Evolutionary conservation across 2,113 vertebrate genomes (phyloP).

Genomic region (Struthio camelus): DNA sequence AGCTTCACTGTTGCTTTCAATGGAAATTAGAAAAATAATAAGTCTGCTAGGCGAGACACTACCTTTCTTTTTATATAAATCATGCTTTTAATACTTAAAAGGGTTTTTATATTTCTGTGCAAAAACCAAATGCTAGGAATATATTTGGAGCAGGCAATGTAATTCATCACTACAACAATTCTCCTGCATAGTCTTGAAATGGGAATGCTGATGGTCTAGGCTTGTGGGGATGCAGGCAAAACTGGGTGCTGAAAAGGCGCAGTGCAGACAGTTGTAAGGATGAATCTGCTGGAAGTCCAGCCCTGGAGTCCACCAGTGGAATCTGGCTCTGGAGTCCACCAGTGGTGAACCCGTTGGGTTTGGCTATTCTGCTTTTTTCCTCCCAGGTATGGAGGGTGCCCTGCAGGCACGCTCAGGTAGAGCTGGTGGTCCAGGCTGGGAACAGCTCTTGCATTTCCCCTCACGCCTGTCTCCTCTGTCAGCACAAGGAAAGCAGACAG

Average conservation of each 20-base stretch:
- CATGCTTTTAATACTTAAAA: background rate
- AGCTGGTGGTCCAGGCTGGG: background rate
- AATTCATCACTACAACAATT: background rate
- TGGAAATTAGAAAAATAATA: background rate
- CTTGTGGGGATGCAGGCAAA: background rate
- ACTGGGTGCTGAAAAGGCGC: background rate
- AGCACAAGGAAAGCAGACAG: background rate
- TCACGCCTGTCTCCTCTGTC: background rate
- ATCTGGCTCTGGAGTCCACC: background rate
- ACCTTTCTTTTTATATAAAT: background rate
- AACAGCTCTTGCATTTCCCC: background rate
- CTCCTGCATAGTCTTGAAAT: background rate
- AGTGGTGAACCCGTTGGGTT: background rate
- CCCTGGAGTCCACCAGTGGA: background rate
- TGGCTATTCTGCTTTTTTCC: background rate
- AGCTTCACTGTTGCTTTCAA: background rate
- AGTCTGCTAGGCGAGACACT: background rate
- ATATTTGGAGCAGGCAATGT: background rate
- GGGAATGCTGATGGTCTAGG: background rate
- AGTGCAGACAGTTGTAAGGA: background rate
- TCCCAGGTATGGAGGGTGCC: background rate
- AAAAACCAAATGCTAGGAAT: background rate
- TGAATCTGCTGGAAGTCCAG: background rate
- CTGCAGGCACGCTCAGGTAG: background rate
- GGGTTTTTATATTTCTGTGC: background rate